Conservation (phyloP, 2,888 invertebrate species). For the Microctonus hyperodae region DNA sequence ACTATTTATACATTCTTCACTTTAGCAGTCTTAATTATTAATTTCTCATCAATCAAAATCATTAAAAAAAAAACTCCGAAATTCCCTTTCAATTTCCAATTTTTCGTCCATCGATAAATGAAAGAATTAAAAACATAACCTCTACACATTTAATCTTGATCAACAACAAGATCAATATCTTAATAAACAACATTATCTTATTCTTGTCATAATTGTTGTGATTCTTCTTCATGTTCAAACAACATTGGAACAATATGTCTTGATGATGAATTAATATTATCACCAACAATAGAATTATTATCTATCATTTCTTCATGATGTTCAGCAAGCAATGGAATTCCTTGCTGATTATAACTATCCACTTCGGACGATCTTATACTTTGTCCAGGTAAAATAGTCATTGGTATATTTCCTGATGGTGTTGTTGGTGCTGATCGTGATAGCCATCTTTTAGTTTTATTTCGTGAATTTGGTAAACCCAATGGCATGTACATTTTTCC, state of each 20-base stretch:
- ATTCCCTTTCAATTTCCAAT: no score
- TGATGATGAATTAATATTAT: constrained; percentile 25
- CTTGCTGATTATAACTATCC: constrained; percentile 53
- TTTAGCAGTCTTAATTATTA: no score
- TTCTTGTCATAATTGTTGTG: constrained; percentile 42
- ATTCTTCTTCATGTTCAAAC: constrained; percentile 45
- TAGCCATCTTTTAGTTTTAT: constrained; percentile 67
- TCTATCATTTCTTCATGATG: constrained; percentile 57
- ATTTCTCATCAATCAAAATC: no score
- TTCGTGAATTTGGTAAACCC: constrained; percentile 55
- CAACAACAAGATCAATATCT: no score
- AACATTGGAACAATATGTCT: constrained; percentile 35
- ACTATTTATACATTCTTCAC: background rate
- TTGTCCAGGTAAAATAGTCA: constrained; percentile 69
- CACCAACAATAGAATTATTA: constrained; percentile 40
- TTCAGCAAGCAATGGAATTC: constrained; percentile 57
- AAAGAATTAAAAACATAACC: background rate
- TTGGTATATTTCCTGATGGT: constrained; percentile 75
- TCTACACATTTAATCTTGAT: background rate
- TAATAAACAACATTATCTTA: no score
- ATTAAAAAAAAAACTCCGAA: no score
- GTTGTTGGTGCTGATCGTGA: constrained; percentile 84
- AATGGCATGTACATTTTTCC: constrained; percentile 65
- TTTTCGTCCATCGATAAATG: background rate
- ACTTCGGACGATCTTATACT: constrained; percentile 54